Base-by-base conservation (phyloP, 2,113 vertebrate genomes). In the Piliocolobus tephrosceles region DNA sequence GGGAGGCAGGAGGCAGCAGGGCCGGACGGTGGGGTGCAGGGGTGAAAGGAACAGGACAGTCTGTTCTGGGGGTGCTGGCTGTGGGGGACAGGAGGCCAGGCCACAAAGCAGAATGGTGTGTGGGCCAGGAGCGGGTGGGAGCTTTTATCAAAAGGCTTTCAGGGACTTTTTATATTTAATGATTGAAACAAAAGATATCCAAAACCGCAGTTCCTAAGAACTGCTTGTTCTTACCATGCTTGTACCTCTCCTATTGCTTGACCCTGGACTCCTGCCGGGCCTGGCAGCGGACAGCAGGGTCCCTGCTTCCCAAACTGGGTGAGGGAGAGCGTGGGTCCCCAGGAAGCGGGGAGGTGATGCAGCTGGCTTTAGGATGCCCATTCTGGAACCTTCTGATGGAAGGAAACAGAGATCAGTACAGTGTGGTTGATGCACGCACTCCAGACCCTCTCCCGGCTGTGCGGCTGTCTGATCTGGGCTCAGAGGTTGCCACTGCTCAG, bases 191-290 rank as follows among this genome's bases (percentile, higher is more conserved):
- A 8, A 68, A 64, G 40, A 38, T 12, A 6, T 2, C 23, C 22
- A 0, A 25, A 64, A 25, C 61, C 99, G 30, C 84, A 99, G 99
- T 98, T 99, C 99, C 99, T 99, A 99, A 99, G 98, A 99, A 99
- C 99, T 99, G 99, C 98, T 99, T 99, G 97, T 99, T 99, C 98
- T 99, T 99, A 97, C 99, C 99, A 0, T 99, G 99, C 99, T 99
- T 99, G 98, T 99, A 99, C 57, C 99, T 99, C 97, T 99, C 99
- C 98, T 99, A 98, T 98, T 99, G 99, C 93, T 99, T 99, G 96
- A 99, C 98, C 98, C 99, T 99, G 95, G 99, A 99, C 91, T 99
- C 99, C 22, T 99, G 98, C 20, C 99, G 98, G 25, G 99, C 99
- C 98, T 99, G 99, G 91, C 99, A 98, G 87, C 99, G 99, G 76